Evolutionary conservation across 2,888 invertebrate species (phyloP).

Genomic region (Rhamphomyia laevipes): DNA sequence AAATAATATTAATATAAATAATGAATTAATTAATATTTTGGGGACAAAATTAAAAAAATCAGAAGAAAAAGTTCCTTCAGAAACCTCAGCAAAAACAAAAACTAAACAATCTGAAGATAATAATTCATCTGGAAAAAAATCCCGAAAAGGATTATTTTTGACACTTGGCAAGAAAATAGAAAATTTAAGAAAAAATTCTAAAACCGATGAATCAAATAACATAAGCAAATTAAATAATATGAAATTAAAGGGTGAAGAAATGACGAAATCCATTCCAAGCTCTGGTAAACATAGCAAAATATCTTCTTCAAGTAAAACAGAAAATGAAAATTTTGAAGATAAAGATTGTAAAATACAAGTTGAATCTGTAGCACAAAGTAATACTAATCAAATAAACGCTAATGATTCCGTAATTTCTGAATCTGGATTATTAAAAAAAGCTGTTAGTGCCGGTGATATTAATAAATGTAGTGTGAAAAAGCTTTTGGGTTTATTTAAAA

Average conservation of each 20-base stretch:
- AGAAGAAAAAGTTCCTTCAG: conserved; percentile 23
- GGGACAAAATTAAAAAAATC: conserved; percentile 27
- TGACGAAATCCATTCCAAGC: conserved; percentile 24
- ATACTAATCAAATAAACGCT: conserved; percentile 9
- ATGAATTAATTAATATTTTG: conserved; percentile 10
- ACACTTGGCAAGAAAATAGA: conserved; percentile 67
- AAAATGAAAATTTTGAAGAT: conserved; percentile 41
- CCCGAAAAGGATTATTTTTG: conserved; percentile 51
- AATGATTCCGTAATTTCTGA: conserved; percentile 43
- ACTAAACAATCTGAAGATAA: conserved; percentile 28
- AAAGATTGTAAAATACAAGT: conserved; percentile 18
- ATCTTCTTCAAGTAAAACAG: conserved; percentile 17
- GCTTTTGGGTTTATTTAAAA: conserved; percentile 66
- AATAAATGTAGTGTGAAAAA: conserved; percentile 59
- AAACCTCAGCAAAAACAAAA: conserved; percentile 22
- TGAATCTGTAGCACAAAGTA: conserved; percentile 1
- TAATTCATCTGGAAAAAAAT: conserved; percentile 47
- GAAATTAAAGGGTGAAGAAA: background rate
- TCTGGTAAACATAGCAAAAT: conserved; percentile 37
- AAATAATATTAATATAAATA: conserved; percentile 14
- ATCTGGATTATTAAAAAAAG: conserved; percentile 55
- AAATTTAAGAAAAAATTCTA: conserved; percentile 42
- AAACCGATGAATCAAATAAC: conserved; percentile 18
- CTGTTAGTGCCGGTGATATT: conserved; percentile 59
- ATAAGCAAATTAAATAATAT: no score